Evolutionary conservation across 1,140 invertebrate genomes (phyloP), one percentile per base, ranked within the genome.

Genomic region (Penaeus indicus): DNA sequence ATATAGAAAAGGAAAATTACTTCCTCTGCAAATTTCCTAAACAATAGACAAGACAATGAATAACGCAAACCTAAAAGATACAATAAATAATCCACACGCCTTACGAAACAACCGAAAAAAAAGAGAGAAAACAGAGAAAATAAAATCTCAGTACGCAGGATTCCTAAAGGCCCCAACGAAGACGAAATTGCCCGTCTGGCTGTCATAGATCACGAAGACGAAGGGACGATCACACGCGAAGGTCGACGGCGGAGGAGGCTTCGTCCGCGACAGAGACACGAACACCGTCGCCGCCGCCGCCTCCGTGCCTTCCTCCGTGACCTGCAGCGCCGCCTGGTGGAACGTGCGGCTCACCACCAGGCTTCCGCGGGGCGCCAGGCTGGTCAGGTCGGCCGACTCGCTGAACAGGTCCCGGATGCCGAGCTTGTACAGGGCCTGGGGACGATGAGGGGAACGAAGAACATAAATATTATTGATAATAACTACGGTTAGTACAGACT

Each of bases 141-240:
- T 10, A 47, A 47, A 47, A 4, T 10, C 7, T 54, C 11, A 54
- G 11, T 21, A 18, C 54, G 92, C 92, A 18, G 93, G 93, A 42
- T 92, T 92, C 72, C 92, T 92, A 93, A 95, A 97, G 64, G 97
- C 94, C 10, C 97, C 97, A 92, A 95, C 94, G 92, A 97, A 97
- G 0, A 97, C 94, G 64, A 97, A 93, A 0, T 95, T 95, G 72
- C 94, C 93, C 1, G 94, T 94, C 0, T 93, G 91, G 84, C 95
- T 95, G 92, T 97, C 96, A 89, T 96, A 97, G 72, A 97, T 95
- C 38, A 97, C 92, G 92, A 97, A 97, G 1, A 97, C 93, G 92
- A 98, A 98, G 0, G 97, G 97, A 94, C 97, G 96, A 93, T 97
- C 96, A 90, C 96, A 96, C 11, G 94, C 94, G 92, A 98, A 98